Evolutionary conservation across 2,888 invertebrate species (phyloP), one percentile per base, ranked within the genome.

Genomic region (Siphlonurus alternatus): DNA sequence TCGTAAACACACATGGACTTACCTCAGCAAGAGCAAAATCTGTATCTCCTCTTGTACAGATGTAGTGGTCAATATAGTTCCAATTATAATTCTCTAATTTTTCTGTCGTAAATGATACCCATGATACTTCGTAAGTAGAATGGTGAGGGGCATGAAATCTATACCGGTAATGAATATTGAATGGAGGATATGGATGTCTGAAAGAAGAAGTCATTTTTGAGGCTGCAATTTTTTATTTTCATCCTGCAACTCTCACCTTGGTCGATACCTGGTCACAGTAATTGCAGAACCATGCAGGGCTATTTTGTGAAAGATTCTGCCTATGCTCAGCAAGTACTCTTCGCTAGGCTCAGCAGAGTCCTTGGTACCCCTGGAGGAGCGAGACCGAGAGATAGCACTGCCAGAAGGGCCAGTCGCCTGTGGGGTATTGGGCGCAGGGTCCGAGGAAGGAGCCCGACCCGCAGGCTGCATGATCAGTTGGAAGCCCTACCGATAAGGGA

Each of bases 61-160:
- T 93, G 74, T 96, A 97, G 75, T 95, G 92, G 77, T 98, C 97
- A 78, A 97, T 83, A 73, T 94, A 93, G 76, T 96, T 97, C 97
- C 97, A 98, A 77, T 93, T 95, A 74, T 91, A 97, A 70, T 90
- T 93, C 76, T 97, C 97, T 63, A 96, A 77, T 73, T 93, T 93
- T 76, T 97, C 95, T 0, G 94, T 93, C 1, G 89, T 88, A 75
- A 97, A 97, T 59, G 93, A 89, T 0, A 94, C 94, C 83, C 91
- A 92, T 0, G 95, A 96, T 53, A 93, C 88, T 74, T 95, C 95
- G 74, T 96, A 97, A 0, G 88, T 89, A 69, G 89, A 88, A 74
- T 91, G 92, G 76, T 94, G 88, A 0, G 94, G 94, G 0, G 93
- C 93, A 76, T 92, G 89, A 77, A 94, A 93, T 53, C 93, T 86